These are phyloP conservation scores for Muschampia plurimacula DNA, from an alignment of 2,888 invertebrate genomes.

Conservation along the genomic window DNA sequence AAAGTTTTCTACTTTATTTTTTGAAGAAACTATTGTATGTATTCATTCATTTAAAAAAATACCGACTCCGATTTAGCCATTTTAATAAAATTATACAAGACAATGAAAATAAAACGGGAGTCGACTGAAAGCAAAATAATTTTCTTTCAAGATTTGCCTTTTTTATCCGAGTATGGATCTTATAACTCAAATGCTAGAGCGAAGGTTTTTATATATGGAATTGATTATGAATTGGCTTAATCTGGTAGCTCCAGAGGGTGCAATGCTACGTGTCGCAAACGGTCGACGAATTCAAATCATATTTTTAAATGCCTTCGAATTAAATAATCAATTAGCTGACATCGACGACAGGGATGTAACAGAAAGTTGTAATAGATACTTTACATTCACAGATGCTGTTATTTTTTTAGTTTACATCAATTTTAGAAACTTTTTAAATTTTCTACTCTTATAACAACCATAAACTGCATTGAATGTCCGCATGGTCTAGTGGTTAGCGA, in stretches of 20 bases:
- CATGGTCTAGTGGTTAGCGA: no score
- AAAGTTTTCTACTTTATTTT: neutral
- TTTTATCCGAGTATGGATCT: conserved; percentile 38
- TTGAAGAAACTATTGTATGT: conserved; percentile 34
- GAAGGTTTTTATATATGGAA: conserved; percentile 20
- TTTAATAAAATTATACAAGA: conserved; percentile 70
- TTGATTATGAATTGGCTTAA: conserved; percentile 12
- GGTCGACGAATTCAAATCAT: conserved; percentile 67
- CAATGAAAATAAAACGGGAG: conserved; percentile 65
- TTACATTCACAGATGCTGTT: neutral
- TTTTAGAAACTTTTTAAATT: neutral
- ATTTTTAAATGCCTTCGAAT: conserved; percentile 66
- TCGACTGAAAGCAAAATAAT: conserved; percentile 49
- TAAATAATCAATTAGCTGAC: conserved; percentile 77
- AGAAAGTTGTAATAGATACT: neutral
- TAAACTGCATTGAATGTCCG: no score
- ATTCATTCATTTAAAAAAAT: conserved; percentile 41
- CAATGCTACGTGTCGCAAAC: conserved; percentile 59
- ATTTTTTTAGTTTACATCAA: neutral
- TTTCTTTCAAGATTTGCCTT: conserved; percentile 38
- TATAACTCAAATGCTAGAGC: conserved; percentile 9
- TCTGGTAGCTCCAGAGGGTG: conserved; percentile 31
- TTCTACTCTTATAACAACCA: no score
- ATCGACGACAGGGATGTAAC: neutral
- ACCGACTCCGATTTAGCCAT: conserved; percentile 54